Conservation (phyloP, 2,888 invertebrate genomes). For the Dryocosmus kuriphilus region DNA sequence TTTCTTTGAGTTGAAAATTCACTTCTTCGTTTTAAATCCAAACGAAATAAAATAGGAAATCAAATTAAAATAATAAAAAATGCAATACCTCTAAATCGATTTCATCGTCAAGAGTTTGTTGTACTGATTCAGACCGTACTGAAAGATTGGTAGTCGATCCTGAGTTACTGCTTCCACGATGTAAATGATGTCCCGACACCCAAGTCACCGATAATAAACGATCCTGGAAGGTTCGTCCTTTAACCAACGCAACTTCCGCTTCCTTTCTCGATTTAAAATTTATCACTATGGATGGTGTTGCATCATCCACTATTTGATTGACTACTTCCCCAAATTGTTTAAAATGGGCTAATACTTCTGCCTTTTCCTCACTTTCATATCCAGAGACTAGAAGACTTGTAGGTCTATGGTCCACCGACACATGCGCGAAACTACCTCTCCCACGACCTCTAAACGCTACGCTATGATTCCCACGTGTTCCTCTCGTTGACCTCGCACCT, state of each 20-base stretch:
- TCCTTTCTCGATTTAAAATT: slow-evolving; percentile 88
- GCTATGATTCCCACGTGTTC: slow-evolving; percentile 67
- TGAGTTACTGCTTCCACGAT: slow-evolving; percentile 77
- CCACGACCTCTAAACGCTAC: slow-evolving; percentile 73
- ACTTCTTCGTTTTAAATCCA: background rate
- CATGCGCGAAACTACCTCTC: slow-evolving; percentile 77
- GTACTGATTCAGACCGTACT: slow-evolving; percentile 70
- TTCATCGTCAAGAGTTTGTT: slow-evolving; percentile 70
- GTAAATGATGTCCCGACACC: slow-evolving; percentile 76
- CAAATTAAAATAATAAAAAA: slow-evolving; percentile 66
- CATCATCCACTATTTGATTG: slow-evolving; percentile 87
- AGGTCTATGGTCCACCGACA: slow-evolving; percentile 91
- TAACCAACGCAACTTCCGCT: slow-evolving; percentile 87
- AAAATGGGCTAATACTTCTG: slow-evolving; percentile 89
- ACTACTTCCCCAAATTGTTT: slow-evolving; percentile 93
- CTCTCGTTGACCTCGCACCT: slow-evolving; percentile 65
- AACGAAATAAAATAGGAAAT: slow-evolving; percentile 46
- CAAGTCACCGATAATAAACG: slow-evolving; percentile 78
- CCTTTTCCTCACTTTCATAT: slow-evolving; percentile 90
- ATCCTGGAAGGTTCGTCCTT: slow-evolving; percentile 88
- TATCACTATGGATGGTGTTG: slow-evolving; percentile 87
- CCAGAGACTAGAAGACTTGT: slow-evolving; percentile 92
- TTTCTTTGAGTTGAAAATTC: background rate
- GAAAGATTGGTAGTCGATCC: slow-evolving; percentile 62
- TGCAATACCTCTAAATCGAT: slow-evolving; percentile 73